Evolutionary conservation across 2,113 vertebrate genomes (phyloP), one percentile per base, ranked within the genome.

Genomic region (Eulacestoma nigropectus): DNA sequence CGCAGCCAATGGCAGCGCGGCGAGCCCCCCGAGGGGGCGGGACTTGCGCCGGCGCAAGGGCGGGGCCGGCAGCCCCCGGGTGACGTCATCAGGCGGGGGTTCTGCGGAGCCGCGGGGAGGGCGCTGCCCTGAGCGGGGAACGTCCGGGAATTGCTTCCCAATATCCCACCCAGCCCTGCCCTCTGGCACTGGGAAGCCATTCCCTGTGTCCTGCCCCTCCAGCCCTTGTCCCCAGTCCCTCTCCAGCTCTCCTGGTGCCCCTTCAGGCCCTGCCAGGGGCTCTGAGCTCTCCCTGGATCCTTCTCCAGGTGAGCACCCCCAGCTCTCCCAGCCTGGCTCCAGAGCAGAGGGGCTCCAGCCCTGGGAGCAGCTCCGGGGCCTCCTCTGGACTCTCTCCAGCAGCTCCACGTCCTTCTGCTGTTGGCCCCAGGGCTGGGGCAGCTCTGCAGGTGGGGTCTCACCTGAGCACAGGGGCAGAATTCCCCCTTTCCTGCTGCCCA

Each of bases 11-110:
- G 53, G 60, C 7, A 79, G 27, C 11, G 19, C 29, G 17, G 46
- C 1, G 1, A 35, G 8, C 1, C 0, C 11, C 1, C 13, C 0
- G 13, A 22, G 6, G 25, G n/a, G 89, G 89, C 62, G 73, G 50
- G 46, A 10, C 39, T 74, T 55, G 2, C 7, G 2, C 13, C 41
- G 41, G 42, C 6, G 47, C 63, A 67, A 6, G 26, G 90, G 78
- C 52, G 50, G 41, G 33, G 13, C 47, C 47, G 13, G 3, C n/a
- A 22, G 32, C 39, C 20, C 41, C 41, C 44, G 1, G 33, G 53
- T 89, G 86, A 56, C 81, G 91, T 89, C 75, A 80, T 29, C 65
- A 4, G 18, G 18, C n/a, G 30, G 32, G 33, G 15, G 29, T 4
- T 32, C 19, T 57, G 68, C 56, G 33, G 47, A 4, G 3, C 37